These are phyloP conservation scores for Netelia virgata DNA, from an alignment of 2,888 invertebrate species.

Conservation along the genomic window DNA sequence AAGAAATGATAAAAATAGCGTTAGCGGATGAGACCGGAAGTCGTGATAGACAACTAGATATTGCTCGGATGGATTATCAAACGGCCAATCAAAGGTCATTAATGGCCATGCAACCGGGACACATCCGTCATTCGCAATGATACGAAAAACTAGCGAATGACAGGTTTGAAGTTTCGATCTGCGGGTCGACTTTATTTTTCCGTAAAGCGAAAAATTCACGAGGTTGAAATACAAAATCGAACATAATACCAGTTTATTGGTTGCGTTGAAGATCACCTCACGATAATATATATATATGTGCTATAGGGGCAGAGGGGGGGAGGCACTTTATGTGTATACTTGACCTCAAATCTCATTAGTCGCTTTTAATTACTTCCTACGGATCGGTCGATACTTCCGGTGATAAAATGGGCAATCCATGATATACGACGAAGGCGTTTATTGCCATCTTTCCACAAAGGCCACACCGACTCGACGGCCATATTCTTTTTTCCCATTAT, in stretches of 20 bases:
- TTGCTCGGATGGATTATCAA: neutral
- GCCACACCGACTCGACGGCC: neutral
- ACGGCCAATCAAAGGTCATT: slow-evolving; percentile 46
- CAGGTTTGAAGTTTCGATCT: slow-evolving; percentile 21
- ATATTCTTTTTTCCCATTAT: slow-evolving; percentile 17
- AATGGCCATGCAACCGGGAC: slow-evolving; percentile 20
- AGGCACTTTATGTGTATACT: slow-evolving; percentile 20
- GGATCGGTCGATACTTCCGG: slow-evolving; percentile 49
- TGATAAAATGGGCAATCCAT: slow-evolving; percentile 38
- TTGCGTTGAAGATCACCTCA: neutral
- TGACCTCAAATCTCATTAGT: slow-evolving; percentile 60
- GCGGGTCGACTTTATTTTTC: neutral
- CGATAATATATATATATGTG: neutral
- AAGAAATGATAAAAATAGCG: neutral
- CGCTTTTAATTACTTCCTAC: slow-evolving; percentile 59
- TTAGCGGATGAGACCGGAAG: slow-evolving; percentile 28
- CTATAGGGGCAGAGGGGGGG: neutral
- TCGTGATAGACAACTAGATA: slow-evolving; percentile 26
- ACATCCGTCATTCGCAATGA: slow-evolving; percentile 44
- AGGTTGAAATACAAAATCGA: slow-evolving; percentile 18
- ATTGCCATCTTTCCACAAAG: slow-evolving; percentile 41
- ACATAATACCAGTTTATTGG: neutral
- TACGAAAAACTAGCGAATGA: slow-evolving; percentile 47
- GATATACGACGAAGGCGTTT: slow-evolving; percentile 32
- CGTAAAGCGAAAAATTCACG: neutral